These are phyloP conservation scores for Petrocephalus zakoni DNA, from an alignment of 2,113 vertebrate genomes.

Conservation along the genomic window DNA sequence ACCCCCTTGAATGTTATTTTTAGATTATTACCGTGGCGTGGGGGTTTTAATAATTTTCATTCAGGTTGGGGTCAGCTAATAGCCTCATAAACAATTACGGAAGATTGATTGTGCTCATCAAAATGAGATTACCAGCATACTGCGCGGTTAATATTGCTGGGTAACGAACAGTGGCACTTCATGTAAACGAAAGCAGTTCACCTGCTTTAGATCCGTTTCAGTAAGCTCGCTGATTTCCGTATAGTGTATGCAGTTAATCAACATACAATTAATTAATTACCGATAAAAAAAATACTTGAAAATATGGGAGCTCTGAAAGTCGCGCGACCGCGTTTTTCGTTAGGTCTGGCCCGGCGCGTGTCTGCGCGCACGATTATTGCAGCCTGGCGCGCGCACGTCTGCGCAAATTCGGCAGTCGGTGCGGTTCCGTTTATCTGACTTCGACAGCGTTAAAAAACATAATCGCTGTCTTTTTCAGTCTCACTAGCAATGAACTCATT, in stretches of 20 bases:
- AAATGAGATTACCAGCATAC: not conserved
- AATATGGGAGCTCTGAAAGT: not conserved
- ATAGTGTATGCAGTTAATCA: not conserved
- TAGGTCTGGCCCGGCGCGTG: not conserved
- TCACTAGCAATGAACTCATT: not conserved
- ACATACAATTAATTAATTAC: not conserved
- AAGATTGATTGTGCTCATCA: not conserved
- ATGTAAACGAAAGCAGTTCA: not conserved
- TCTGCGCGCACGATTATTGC: not conserved
- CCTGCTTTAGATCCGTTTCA: not conserved
- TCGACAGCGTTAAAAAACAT: not conserved
- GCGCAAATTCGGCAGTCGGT: not conserved
- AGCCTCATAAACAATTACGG: not conserved
- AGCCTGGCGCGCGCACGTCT: not conserved
- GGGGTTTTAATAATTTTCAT: not conserved
- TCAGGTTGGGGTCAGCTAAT: not conserved
- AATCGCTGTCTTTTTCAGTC: not conserved
- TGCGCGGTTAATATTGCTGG: not conserved
- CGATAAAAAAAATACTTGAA: not conserved
- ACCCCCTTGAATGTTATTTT: not conserved
- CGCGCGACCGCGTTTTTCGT: not conserved
- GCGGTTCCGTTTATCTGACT: not conserved
- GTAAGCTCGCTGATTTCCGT: not conserved
- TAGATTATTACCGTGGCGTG: not conserved
- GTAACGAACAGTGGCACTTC: not conserved